phyloP scores from a whole-genome alignment of 2,888 invertebrate genomes.

The Neuroscelio doddi region DNA sequence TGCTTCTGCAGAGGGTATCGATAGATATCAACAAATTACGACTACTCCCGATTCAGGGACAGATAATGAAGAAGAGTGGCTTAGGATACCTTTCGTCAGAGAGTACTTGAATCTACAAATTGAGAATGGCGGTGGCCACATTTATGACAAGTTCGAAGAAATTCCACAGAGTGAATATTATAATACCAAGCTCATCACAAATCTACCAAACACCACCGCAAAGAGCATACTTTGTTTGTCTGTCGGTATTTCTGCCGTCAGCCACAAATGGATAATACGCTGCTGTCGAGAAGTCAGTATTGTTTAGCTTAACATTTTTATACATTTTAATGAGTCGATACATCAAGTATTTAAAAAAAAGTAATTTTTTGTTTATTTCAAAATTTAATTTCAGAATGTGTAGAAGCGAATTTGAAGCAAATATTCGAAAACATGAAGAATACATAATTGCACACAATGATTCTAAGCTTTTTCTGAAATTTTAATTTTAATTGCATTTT shows the following conservation, averaged over 20 bases:
- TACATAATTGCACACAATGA: no score
- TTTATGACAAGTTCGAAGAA: constrained; percentile 75
- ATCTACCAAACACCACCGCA: constrained; percentile 81
- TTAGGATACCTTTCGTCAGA: constrained; percentile 73
- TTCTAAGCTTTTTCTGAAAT: no score
- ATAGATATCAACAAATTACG: constrained; percentile 48
- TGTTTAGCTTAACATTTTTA: no score
- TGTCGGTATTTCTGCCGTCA: constrained; percentile 76
- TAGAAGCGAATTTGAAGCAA: no score
- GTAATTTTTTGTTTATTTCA: no score
- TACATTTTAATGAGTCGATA: constrained; percentile 52
- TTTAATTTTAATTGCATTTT: no score
- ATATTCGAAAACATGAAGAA: no score
- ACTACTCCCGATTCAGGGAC: constrained; percentile 72
- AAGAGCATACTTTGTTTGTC: constrained; percentile 84
- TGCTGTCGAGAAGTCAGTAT: constrained; percentile 73
- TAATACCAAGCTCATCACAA: constrained; percentile 77
- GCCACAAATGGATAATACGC: constrained; percentile 82
- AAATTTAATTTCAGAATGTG: no score
- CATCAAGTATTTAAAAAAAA: constrained; percentile 75
- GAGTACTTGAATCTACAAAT: constrained; percentile 77
- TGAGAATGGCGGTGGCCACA: constrained; percentile 77
- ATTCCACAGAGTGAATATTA: constrained; percentile 75
- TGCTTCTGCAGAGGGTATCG: constrained; percentile 69
- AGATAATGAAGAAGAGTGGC: constrained; percentile 76